Percentiles rank a stretch among this genome's conserved stretches.
phyloP scores from a whole-genome alignment of 2,888 invertebrate genomes.

The Pardosa pseudoannulata region DNA sequence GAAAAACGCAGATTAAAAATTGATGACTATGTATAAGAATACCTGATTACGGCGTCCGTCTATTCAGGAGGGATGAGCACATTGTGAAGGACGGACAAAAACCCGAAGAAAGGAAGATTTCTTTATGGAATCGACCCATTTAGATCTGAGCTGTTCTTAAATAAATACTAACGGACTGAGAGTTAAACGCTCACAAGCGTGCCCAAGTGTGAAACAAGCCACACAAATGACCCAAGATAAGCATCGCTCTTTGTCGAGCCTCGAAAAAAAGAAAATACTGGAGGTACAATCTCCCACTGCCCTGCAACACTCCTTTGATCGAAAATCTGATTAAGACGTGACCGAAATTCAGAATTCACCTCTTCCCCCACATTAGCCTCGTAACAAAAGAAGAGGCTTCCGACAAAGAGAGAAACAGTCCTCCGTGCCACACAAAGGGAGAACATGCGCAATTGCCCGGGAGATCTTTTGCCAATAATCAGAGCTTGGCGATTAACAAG shows the following conservation, averaged over 20 bases:
- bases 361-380: neutral
- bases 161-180: neutral
- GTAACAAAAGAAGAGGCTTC: too few relatives aligned
- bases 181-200: neutral
- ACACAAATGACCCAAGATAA: constrained; percentile 9
- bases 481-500: constrained; percentile 58
- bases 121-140: neutral
- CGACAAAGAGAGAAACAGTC: neutral
- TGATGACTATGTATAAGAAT: neutral
- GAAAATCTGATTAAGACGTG: constrained; percentile 9
- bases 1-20: neutral
- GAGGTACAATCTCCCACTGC: constrained; percentile 2
- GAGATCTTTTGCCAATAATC: constrained; percentile 46
- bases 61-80: neutral
- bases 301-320: constrained; percentile 9
- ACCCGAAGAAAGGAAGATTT: too few relatives aligned
- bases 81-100: too few relatives aligned
- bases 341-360: constrained; percentile 5
- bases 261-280: neutral
- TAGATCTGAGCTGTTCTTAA: neutral
- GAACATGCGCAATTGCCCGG: neutral
- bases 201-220: constrained; percentile 1
- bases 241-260: neutral
- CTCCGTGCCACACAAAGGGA: too few relatives aligned
- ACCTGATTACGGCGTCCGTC: neutral